phyloP scores from a whole-genome alignment of 2,113 vertebrate species.

The Chrysochloris asiatica region DNA sequence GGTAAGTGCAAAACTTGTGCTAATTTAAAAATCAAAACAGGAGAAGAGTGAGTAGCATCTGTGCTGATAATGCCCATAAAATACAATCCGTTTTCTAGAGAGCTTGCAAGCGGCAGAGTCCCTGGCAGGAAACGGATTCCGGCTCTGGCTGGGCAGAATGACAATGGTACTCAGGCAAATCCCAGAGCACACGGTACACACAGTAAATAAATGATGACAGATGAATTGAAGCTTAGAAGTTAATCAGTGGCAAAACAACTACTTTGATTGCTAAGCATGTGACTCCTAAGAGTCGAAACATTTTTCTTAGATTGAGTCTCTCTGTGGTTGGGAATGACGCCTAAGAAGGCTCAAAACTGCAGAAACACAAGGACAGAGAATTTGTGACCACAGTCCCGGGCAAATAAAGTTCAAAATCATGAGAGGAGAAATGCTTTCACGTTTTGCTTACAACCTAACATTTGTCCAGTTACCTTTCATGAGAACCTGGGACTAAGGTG shows the following conservation, averaged over 20 bases:
- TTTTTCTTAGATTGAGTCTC: neutral
- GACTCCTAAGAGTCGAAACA: neutral
- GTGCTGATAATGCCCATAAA: neutral
- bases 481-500: neutral
- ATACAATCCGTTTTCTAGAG: neutral
- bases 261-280: neutral
- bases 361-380: neutral
- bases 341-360: neutral
- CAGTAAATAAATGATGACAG: neutral
- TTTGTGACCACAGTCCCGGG: neutral
- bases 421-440: neutral
- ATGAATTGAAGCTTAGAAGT: neutral
- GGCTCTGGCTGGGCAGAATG: neutral
- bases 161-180: neutral
- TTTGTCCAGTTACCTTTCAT: slow-evolving; percentile 30
- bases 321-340: neutral
- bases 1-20: neutral
- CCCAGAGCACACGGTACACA: neutral
- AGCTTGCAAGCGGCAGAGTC: neutral
- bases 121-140: neutral
- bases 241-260: neutral
- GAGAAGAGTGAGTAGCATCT: neutral
- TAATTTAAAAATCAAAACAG: slow-evolving; percentile 5
- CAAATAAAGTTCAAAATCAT: neutral
- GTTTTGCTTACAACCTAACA: slow-evolving; percentile 14